phyloP scores from a whole-genome alignment of 2,888 invertebrate species.

The Netelia melanura region DNA sequence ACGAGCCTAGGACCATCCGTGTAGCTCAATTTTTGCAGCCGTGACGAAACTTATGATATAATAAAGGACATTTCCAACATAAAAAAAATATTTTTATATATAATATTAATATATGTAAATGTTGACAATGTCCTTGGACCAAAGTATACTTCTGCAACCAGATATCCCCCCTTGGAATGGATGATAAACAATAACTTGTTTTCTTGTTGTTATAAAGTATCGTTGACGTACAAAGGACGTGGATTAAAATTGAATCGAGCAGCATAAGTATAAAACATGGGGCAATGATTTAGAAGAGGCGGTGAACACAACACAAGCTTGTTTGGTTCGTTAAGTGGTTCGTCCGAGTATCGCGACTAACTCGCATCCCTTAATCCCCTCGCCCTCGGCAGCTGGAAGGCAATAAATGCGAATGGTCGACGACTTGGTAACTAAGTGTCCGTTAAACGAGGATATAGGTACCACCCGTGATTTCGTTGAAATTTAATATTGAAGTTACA shows the following conservation, averaged over 20 bases:
- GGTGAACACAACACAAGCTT: background rate
- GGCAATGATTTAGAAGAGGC: background rate
- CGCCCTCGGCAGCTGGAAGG: background rate
- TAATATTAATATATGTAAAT: slow-evolving; percentile 45
- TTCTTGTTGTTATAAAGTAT: background rate
- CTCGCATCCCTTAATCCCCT: slow-evolving; percentile 6
- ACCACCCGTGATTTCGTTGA: background rate
- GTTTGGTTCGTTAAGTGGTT: slow-evolving; percentile 1
- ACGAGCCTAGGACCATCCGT: too few relatives aligned
- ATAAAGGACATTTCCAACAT: too few relatives aligned
- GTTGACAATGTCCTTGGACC: background rate
- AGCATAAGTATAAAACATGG: background rate
- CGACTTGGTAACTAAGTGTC: background rate
- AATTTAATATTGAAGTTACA: background rate
- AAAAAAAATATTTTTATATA: slow-evolving; percentile 78
- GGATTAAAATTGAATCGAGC: background rate
- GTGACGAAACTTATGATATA: too few relatives aligned
- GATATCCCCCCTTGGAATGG: slow-evolving; percentile 17
- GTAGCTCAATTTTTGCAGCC: too few relatives aligned
- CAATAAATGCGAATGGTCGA: background rate
- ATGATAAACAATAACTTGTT: background rate
- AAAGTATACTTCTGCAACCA: slow-evolving; percentile 5
- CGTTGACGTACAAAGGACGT: background rate
- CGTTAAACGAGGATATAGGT: background rate
- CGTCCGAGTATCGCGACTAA: background rate